Evolutionary conservation across 2,888 invertebrate genomes (phyloP).

Genomic region (Crematogaster levior): DNA sequence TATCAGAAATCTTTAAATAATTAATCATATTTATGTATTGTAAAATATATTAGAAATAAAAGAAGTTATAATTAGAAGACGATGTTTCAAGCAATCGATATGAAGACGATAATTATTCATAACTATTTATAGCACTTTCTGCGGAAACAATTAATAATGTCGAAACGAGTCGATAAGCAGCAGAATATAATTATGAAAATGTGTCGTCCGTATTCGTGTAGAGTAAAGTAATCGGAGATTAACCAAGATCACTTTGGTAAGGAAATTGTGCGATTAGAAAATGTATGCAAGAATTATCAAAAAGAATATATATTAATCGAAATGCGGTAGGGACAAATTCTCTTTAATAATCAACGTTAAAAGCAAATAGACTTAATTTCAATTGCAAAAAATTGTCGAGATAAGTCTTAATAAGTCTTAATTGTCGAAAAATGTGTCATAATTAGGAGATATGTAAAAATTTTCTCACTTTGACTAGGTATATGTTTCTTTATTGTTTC

Average conservation of each 20-base stretch:
- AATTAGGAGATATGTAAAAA: not conserved
- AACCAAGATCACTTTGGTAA: conserved; percentile 42
- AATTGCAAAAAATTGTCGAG: not conserved
- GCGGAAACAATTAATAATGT: conserved; percentile 33
- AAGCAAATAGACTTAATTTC: not conserved
- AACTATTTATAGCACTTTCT: conserved; percentile 29
- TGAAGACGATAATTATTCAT: not conserved
- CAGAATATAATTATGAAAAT: conserved; percentile 11
- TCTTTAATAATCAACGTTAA: not conserved
- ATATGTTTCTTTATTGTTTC: not conserved
- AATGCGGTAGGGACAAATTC: not conserved
- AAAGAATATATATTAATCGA: not conserved
- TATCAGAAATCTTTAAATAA: not conserved
- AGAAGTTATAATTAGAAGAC: not conserved
- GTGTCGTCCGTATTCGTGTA: not conserved
- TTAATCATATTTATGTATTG: not conserved
- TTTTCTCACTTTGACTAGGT: not conserved
- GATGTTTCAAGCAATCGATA: conserved; percentile 1
- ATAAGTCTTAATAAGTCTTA: not conserved
- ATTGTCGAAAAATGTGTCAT: not conserved
- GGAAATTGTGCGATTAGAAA: conserved; percentile 28
- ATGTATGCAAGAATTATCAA: conserved; percentile 15
- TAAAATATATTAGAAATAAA: not conserved
- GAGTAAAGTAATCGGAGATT: conserved; percentile 34
- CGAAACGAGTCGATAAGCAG: conserved; percentile 6